Evolutionary conservation across 2,797 vertebrate genomes (phyloP).

Genomic region (Ispidina lecontei): DNA sequence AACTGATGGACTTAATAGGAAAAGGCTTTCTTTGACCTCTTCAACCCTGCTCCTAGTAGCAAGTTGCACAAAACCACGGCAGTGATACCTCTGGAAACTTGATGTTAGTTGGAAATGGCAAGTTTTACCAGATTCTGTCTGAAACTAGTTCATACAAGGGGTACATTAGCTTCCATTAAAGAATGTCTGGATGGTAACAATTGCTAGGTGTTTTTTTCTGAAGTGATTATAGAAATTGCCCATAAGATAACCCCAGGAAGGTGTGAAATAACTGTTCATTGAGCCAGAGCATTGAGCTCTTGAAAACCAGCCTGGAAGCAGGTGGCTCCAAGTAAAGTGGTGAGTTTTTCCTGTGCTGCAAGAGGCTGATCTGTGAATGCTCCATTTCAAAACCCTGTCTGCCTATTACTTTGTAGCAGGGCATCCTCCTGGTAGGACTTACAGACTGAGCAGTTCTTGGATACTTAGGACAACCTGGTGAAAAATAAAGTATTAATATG

Average conservation of each 20-base stretch:
- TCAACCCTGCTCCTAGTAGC: background rate
- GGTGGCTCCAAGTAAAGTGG: background rate
- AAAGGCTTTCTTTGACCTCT: slow-evolving; percentile 45
- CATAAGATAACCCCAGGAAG: background rate
- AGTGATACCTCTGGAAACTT: background rate
- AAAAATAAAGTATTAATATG: background rate
- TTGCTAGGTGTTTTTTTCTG: background rate
- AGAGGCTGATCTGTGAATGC: background rate
- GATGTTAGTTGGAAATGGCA: background rate
- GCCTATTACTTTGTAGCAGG: background rate
- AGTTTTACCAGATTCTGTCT: background rate
- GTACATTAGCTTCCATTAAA: background rate
- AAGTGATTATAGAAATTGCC: background rate
- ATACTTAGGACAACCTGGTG: background rate
- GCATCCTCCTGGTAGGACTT: background rate
- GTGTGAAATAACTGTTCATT: background rate
- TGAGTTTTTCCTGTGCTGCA: background rate
- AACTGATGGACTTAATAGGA: slow-evolving; percentile 51
- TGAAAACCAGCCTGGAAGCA: background rate
- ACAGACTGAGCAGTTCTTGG: background rate
- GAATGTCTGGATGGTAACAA: background rate
- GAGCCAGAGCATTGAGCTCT: background rate
- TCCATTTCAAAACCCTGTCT: background rate
- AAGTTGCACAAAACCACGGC: background rate
- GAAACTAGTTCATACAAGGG: background rate